Percentiles rank a stretch among this genome's conserved stretches.
Conservation (phyloP, 2,113 vertebrate species). For the Echinops telfairi region DNA sequence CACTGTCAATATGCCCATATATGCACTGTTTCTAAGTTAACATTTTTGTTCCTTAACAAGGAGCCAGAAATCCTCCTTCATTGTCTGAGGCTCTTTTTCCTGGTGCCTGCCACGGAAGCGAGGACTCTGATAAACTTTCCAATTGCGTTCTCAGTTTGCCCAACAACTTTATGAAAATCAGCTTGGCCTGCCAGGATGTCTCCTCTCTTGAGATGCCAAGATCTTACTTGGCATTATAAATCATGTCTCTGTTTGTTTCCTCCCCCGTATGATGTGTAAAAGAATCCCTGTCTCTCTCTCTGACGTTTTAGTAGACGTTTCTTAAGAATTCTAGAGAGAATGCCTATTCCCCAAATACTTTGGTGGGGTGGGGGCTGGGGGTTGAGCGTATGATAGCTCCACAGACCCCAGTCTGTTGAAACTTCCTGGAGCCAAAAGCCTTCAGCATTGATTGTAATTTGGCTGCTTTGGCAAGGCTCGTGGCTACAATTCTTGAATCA, state of each 20-base stretch:
- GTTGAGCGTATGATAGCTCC: neutral
- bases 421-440: conserved; percentile 66
- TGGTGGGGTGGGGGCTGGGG: neutral
- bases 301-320: conserved; percentile 48
- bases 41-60: conserved; percentile 39
- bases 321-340: conserved; percentile 71
- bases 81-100: conserved; percentile 38
- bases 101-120: conserved; percentile 40
- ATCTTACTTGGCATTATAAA: conserved; percentile 65
- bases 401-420: conserved; percentile 68
- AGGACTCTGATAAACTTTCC: conserved; percentile 41
- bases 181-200: conserved; percentile 39
- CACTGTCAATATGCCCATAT: neutral
- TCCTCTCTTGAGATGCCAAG: conserved; percentile 38
- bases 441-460: conserved; percentile 67
- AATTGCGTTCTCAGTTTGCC: conserved; percentile 43
- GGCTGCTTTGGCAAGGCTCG: conserved; percentile 64
- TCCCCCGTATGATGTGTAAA: conserved; percentile 46
- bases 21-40: neutral
- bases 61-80: conserved; percentile 41
- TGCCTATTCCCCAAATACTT: conserved; percentile 46
- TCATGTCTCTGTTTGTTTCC: conserved; percentile 50
- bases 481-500: conserved; percentile 62
- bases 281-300: conserved; percentile 19
- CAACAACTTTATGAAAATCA: conserved; percentile 56